A percentile compares a stretch with the other conserved stretches of the same genome.
Evolutionary conservation across 1,140 invertebrate species (phyloP).

Genomic region (Drosophila albomicans): DNA sequence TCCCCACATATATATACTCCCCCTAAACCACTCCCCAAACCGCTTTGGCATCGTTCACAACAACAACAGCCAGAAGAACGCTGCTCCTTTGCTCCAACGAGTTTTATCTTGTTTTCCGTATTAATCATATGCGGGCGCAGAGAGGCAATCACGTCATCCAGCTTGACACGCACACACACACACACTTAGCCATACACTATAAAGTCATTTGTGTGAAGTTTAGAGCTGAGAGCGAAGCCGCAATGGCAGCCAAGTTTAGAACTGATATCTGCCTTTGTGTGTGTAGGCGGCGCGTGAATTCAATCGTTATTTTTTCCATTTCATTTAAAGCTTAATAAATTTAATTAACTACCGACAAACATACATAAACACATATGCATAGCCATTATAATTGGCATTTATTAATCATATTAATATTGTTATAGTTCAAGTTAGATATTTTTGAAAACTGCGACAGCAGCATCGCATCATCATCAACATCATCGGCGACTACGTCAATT

Average conservation of each 20-base stretch:
- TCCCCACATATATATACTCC: constrained; percentile 8
- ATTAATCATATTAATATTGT: constrained; percentile 34
- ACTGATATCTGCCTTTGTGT: constrained; percentile 8
- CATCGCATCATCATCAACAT: constrained; percentile 29
- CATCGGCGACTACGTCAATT: constrained; percentile 43
- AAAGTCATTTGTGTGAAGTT: constrained; percentile 49
- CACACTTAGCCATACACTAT: constrained; percentile 31
- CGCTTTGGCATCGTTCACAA: constrained; percentile 53
- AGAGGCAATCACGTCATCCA: constrained; percentile 81
- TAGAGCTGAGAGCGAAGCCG: constrained; percentile 32
- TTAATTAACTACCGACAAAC: constrained; percentile 22
- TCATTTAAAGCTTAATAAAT: constrained; percentile 43
- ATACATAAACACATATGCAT: constrained; percentile 10
- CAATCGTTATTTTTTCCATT: constrained; percentile 36
- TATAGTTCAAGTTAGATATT: constrained; percentile 13
- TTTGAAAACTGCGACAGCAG: constrained; percentile 24
- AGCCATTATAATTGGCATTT: constrained; percentile 25
- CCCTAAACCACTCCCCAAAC: constrained; percentile 13
- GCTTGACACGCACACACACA: constrained; percentile 55
- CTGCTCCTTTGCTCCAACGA: constrained; percentile 74
- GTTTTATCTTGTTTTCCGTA: constrained; percentile 83
- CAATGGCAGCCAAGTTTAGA: constrained; percentile 12
- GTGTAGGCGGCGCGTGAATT: constrained; percentile 40
- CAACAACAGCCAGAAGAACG: constrained; percentile 13
- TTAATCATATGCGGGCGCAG: constrained; percentile 80